phyloP scores from a whole-genome alignment of 2,797 vertebrate species.

The Phataginus tricuspis region DNA sequence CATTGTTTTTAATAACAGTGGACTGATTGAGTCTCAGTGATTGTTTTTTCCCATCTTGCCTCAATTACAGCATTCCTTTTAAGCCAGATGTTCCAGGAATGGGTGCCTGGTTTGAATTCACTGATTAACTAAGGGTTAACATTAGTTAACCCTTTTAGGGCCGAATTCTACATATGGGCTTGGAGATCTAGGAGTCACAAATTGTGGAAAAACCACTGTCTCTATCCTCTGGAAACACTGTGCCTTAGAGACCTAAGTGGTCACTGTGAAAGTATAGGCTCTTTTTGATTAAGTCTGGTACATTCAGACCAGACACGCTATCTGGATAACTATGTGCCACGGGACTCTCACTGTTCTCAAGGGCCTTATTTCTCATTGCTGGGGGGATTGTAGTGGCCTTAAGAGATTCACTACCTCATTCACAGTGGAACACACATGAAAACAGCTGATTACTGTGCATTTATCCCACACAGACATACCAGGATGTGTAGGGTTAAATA shows the following conservation, averaged over 20 bases:
- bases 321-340: background rate
- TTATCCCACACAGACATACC: background rate
- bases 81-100: conserved; percentile 18
- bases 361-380: background rate
- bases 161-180: background rate
- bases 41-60: background rate
- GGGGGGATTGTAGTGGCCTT: background rate
- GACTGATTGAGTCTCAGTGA: background rate
- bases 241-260: background rate
- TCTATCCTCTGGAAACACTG: background rate
- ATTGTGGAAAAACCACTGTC: background rate
- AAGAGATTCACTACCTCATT: background rate
- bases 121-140: background rate
- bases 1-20: background rate
- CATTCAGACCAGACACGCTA: background rate
- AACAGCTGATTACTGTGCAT: background rate
- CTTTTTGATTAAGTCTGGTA: background rate
- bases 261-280: background rate
- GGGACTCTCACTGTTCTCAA: background rate
- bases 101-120: conserved; percentile 48
- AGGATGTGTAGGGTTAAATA: background rate
- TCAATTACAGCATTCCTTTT: conserved; percentile 26
- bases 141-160: background rate
- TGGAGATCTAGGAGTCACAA: background rate
- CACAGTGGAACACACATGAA: background rate